Conservation (phyloP, 1,140 invertebrate species). For the Drosophila pseudoananassae region DNA sequence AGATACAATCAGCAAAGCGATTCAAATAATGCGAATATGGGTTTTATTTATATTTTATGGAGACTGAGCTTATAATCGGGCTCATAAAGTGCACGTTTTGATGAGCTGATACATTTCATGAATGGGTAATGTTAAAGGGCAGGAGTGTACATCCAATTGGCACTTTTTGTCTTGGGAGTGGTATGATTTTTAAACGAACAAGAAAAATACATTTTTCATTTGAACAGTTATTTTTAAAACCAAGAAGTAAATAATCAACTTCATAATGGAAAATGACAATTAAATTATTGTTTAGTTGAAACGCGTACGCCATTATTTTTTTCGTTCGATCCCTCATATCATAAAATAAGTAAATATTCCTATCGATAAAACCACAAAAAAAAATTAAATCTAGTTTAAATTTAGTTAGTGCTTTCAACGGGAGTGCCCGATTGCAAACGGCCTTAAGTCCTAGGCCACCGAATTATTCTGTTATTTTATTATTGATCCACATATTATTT, state of each 20-base stretch:
- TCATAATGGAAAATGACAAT: background rate
- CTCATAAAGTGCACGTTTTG: slow-evolving; percentile 46
- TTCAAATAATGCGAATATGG: slow-evolving; percentile 18
- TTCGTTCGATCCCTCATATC: too few relatives aligned
- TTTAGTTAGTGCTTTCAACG: too few relatives aligned
- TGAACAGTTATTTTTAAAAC: background rate
- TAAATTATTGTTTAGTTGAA: too few relatives aligned
- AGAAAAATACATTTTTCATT: background rate
- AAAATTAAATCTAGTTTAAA: too few relatives aligned
- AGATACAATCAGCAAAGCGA: slow-evolving; percentile 39
- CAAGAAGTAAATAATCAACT: background rate
- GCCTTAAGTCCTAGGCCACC: too few relatives aligned
- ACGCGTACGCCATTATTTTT: too few relatives aligned
- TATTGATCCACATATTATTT: too few relatives aligned
- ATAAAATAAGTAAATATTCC: too few relatives aligned
- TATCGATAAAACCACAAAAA: too few relatives aligned
- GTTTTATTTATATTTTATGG: slow-evolving; percentile 47
- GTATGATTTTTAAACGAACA: background rate
- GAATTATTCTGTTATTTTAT: too few relatives aligned
- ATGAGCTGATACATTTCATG: slow-evolving; percentile 36
- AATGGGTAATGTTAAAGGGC: slow-evolving; percentile 12
- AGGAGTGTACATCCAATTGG: slow-evolving; percentile 26
- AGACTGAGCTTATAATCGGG: slow-evolving; percentile 30
- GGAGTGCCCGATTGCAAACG: too few relatives aligned
- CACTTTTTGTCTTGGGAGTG: slow-evolving; percentile 16